Percentiles rank a stretch among this genome's conserved stretches.
Evolutionary conservation across 2,797 vertebrate genomes (phyloP).

Genomic region (Onychomys leucogaster): DNA sequence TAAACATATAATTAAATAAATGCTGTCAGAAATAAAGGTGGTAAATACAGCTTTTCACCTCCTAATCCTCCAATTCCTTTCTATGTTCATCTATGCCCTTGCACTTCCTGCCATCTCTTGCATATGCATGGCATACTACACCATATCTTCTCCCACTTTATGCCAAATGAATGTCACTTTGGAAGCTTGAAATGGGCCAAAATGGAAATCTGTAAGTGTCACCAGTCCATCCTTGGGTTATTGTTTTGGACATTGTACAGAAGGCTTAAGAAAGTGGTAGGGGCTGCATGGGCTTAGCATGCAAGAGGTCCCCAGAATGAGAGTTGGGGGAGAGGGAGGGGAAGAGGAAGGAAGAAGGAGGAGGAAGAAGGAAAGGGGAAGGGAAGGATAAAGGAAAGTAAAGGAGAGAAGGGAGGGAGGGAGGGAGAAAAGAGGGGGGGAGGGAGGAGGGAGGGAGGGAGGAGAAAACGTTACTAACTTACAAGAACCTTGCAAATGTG

Average conservation of each 20-base stretch:
- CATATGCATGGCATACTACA: background rate
- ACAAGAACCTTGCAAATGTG: background rate
- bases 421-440: too few relatives aligned
- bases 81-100: background rate
- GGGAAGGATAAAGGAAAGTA: background rate
- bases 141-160: background rate
- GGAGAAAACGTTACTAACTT: conserved; percentile 43
- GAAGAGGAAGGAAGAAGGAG: background rate
- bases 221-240: background rate
- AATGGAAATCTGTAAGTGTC: conserved; percentile 27
- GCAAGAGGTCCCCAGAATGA: background rate
- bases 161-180: background rate
- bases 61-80: conserved; percentile 1
- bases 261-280: conserved; percentile 17
- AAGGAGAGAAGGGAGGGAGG: background rate
- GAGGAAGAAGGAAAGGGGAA: too few relatives aligned
- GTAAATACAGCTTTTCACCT: conserved; percentile 20
- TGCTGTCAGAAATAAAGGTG: background rate
- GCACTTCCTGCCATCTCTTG: background rate
- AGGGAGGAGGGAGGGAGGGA: too few relatives aligned
- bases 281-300: background rate
- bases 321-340: background rate
- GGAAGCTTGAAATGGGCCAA: conserved; percentile 9
- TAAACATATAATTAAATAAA: conserved; percentile 44
- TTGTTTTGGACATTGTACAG: conserved; percentile 51